These are phyloP conservation scores for Heliconius hewitsoni DNA, from an alignment of 1,140 invertebrate genomes.

Conservation along the genomic window DNA sequence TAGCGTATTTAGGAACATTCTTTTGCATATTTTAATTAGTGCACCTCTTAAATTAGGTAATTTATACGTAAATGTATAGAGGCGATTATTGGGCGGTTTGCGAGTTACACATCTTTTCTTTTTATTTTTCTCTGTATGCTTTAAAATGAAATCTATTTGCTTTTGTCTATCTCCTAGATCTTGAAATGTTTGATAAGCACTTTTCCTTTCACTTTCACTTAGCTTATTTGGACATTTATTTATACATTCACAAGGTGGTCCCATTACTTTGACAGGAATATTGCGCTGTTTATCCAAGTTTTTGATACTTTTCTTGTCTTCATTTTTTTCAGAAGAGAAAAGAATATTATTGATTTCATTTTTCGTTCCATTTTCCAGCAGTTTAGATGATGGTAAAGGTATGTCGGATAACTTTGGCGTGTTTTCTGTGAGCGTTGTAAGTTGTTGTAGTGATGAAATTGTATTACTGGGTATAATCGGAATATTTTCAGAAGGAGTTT, in stretches of 20 bases:
- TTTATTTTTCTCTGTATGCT: not conserved
- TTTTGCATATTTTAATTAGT: conserved; percentile 11
- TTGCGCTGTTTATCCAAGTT: not conserved
- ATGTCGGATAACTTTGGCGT: not conserved
- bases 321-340: not conserved
- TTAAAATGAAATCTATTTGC: conserved; percentile 1
- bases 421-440: not conserved
- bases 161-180: not conserved
- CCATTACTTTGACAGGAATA: not conserved
- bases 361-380: not conserved
- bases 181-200: not conserved
- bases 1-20: conserved; percentile 23
- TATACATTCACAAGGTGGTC: not conserved
- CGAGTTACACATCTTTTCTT: not conserved
- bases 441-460: not conserved
- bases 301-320: not conserved
- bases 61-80: conserved; percentile 6
- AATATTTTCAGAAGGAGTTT: not conserved
- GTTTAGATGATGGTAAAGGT: not conserved
- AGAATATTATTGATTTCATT: not conserved
- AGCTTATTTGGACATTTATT: not conserved
- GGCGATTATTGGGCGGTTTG: not conserved
- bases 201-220: conserved; percentile 5
- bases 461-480: not conserved
- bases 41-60: conserved; percentile 11